These are phyloP conservation scores for Ammospiza maritima DNA, from an alignment of 2,797 vertebrate genomes.

Conservation along the genomic window DNA sequence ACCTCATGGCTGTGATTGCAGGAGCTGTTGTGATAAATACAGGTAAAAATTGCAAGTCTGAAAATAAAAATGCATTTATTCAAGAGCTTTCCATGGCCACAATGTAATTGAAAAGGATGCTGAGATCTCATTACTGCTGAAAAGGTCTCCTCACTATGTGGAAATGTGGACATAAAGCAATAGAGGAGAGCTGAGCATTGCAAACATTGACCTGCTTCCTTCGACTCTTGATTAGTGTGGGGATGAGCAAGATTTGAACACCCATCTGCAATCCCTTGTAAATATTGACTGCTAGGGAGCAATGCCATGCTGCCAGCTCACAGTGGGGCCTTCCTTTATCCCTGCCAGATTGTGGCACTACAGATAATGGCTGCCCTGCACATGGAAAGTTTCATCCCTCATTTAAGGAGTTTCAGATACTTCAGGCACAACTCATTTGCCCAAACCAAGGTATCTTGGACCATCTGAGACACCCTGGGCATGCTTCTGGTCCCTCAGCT, in stretches of 20 bases:
- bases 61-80: constrained; percentile 62
- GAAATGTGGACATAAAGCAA: constrained; percentile 43
- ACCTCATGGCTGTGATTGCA: constrained; percentile 26
- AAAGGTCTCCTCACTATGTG: constrained; percentile 26
- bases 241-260: constrained; percentile 27
- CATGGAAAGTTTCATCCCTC: neutral
- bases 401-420: neutral
- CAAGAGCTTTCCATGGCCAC: constrained; percentile 29
- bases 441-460: neutral
- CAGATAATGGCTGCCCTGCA: neutral
- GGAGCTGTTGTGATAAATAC: constrained; percentile 52
- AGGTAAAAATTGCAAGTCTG: constrained; percentile 45
- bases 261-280: constrained; percentile 35
- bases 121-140: constrained; percentile 56
- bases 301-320: neutral
- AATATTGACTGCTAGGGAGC: constrained; percentile 55
- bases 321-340: neutral
- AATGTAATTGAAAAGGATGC: constrained; percentile 47
- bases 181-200: constrained; percentile 30
- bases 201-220: constrained; percentile 47
- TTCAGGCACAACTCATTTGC: neutral
- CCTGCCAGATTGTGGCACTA: constrained; percentile 25
- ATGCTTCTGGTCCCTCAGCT: neutral
- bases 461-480: neutral
- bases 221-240: constrained; percentile 33